A percentile compares a stretch with the other conserved stretches of the same genome.
Conservation (phyloP, 2,888 invertebrate species). For the Drosophila koepferae region DNA sequence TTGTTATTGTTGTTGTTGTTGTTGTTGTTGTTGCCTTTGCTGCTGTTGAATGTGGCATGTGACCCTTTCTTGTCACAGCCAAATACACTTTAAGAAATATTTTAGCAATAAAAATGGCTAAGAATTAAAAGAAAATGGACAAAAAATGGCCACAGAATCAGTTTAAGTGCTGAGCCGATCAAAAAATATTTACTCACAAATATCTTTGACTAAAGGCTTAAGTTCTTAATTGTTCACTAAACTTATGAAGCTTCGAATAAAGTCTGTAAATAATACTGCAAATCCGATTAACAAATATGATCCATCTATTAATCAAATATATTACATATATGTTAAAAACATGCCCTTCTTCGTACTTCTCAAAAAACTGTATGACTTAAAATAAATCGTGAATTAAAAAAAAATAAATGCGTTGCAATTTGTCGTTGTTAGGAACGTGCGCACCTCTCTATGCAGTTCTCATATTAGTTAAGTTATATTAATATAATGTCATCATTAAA, state of each 20-base stretch:
- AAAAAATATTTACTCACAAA: no score
- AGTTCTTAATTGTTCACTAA: not conserved
- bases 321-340: not conserved
- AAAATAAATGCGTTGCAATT: not conserved
- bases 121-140: not conserved
- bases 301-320: not conserved
- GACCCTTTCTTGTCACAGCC: constrained; percentile 65
- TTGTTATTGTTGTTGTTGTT: constrained; percentile 40
- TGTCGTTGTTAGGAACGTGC: not conserved
- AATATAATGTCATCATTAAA: no score
- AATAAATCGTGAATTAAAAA: not conserved
- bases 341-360: not conserved
- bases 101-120: not conserved
- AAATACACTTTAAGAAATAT: constrained; percentile 57
- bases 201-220: no score
- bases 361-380: not conserved
- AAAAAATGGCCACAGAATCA: not conserved
- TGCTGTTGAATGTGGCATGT: constrained; percentile 60
- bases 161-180: not conserved
- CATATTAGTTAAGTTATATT: no score
- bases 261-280: not conserved
- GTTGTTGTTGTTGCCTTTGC: constrained; percentile 27
- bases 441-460: not conserved
- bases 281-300: not conserved
- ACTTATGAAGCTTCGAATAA: not conserved